Conservation (phyloP, 2,888 invertebrate species). For the Sussaba pulchella region DNA sequence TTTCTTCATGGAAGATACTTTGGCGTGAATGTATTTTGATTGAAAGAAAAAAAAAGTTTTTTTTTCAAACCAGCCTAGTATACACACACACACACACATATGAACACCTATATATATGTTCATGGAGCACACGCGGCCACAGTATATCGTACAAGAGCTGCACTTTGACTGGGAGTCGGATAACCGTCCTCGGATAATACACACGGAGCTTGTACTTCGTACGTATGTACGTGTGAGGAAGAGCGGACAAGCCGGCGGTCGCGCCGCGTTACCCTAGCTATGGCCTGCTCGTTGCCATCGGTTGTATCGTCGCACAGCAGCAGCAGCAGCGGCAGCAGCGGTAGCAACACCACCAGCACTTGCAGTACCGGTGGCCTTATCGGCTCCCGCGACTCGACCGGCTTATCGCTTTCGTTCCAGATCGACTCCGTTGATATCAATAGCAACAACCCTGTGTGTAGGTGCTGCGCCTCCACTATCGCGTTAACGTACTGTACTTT, state of each 20-base stretch:
- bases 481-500: slow-evolving; percentile 28
- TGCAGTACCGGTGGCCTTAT: slow-evolving; percentile 73
- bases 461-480: slow-evolving; percentile 55
- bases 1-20: too few relatives aligned
- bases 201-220: slow-evolving; percentile 33
- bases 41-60: too few relatives aligned
- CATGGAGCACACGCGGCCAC: slow-evolving; percentile 8
- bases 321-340: slow-evolving; percentile 67
- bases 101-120: neutral
- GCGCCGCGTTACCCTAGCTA: slow-evolving; percentile 53
- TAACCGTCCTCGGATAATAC: slow-evolving; percentile 53
- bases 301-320: slow-evolving; percentile 73
- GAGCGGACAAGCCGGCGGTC: slow-evolving; percentile 43
- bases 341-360: slow-evolving; percentile 68
- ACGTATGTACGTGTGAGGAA: slow-evolving; percentile 24
- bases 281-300: slow-evolving; percentile 56
- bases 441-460: slow-evolving; percentile 55
- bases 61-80: too few relatives aligned
- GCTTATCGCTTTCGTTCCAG: slow-evolving; percentile 76
- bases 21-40: too few relatives aligned
- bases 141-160: slow-evolving; percentile 44
- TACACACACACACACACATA: too few relatives aligned
- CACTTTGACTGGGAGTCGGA: slow-evolving; percentile 58
- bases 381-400: slow-evolving; percentile 74
- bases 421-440: slow-evolving; percentile 73